These are phyloP conservation scores for Pangasianodon gigas DNA, from an alignment of 2,113 vertebrate genomes.

Conservation along the genomic window DNA sequence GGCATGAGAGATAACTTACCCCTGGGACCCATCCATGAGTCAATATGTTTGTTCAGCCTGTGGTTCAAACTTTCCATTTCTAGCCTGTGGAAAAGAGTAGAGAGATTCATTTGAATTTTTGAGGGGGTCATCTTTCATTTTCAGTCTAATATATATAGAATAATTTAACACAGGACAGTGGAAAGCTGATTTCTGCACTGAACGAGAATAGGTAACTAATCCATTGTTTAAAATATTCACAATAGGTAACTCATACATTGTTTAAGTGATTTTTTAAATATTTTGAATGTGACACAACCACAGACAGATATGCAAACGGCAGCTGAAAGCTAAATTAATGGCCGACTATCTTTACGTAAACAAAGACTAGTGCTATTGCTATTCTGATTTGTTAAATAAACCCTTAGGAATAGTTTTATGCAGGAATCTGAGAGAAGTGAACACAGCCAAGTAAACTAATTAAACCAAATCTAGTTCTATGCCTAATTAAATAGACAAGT, in stretches of 20 bases:
- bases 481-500: neutral
- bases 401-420: neutral
- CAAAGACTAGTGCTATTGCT: neutral
- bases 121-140: neutral
- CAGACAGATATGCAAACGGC: neutral
- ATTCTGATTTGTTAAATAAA: neutral
- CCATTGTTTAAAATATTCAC: neutral
- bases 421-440: neutral
- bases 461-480: neutral
- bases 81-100: conserved; percentile 65
- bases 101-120: neutral
- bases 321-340: neutral
- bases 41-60: conserved; percentile 85
- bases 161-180: neutral
- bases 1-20: conserved; percentile 72
- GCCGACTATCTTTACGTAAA: neutral
- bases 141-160: neutral
- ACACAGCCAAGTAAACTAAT: neutral
- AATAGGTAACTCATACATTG: neutral
- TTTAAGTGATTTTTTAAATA: neutral
- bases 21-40: conserved; percentile 90
- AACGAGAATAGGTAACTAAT: neutral
- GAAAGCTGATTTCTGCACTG: neutral
- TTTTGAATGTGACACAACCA: neutral
- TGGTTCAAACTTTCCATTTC: conserved; percentile 89